Conservation (phyloP, 2,113 vertebrate genomes). For the Otolemur garnettii region DNA sequence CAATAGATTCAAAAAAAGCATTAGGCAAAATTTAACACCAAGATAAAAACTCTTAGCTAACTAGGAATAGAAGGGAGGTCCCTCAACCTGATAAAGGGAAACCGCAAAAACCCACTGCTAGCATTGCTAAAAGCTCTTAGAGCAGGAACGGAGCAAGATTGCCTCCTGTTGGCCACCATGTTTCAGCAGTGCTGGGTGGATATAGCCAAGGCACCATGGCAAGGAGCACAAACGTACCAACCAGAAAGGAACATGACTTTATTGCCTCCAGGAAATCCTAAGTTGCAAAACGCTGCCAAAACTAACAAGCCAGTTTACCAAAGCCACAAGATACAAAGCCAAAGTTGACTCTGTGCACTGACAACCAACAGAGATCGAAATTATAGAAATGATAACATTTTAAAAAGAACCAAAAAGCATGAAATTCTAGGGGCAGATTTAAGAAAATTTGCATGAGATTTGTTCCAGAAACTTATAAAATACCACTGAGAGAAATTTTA, state of each 20-base stretch:
- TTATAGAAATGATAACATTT: background rate
- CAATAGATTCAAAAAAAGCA: background rate
- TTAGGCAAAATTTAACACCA: background rate
- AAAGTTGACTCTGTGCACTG: background rate
- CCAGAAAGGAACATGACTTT: background rate
- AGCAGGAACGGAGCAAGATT: rapidly evolving
- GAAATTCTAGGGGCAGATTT: background rate
- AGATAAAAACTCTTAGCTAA: background rate
- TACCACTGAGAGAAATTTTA: background rate
- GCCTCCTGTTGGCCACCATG: rapidly evolving
- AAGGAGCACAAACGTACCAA: background rate
- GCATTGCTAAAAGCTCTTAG: too few relatives aligned
- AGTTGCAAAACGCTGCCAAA: background rate
- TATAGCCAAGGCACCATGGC: rapidly evolving
- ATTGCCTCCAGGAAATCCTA: background rate
- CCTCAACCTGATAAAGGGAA: background rate
- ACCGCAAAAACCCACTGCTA: too few relatives aligned
- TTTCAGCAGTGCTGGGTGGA: background rate
- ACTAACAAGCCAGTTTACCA: background rate
- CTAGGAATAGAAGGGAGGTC: background rate
- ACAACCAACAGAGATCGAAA: background rate
- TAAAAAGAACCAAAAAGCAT: background rate
- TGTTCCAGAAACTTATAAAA: background rate
- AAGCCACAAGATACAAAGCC: background rate
- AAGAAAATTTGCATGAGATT: background rate